phyloP scores from a whole-genome alignment of 1,140 invertebrate species.

The Rhyacophila brunnea region DNA sequence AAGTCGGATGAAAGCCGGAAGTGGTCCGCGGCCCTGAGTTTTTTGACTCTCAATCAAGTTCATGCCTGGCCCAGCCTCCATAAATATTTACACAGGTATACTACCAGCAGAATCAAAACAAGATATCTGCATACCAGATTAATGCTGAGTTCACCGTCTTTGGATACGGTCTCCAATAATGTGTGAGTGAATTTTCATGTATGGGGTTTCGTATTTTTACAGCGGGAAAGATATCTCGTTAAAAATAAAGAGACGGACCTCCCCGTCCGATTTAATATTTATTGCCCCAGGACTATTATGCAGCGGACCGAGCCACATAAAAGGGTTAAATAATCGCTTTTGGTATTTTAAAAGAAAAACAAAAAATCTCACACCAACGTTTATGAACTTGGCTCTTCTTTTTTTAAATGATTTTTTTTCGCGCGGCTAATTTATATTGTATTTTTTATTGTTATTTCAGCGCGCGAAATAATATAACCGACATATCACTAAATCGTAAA shows the following conservation, averaged over 20 bases:
- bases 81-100: slow-evolving; percentile 16
- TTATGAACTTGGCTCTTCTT: neutral
- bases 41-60: no score
- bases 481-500: no score
- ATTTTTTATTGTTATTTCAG: no score
- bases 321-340: slow-evolving; percentile 5
- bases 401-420: neutral
- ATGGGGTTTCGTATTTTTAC: neutral
- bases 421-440: no score
- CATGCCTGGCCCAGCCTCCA: slow-evolving; percentile 10
- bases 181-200: slow-evolving; percentile 20
- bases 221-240: neutral
- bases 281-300: slow-evolving; percentile 8
- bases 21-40: no score
- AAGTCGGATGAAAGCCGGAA: no score
- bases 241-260: slow-evolving; percentile 19
- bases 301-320: neutral
- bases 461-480: no score
- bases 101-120: no score
- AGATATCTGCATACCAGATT: no score
- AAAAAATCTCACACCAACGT: no score
- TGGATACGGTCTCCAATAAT: neutral
- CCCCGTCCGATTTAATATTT: slow-evolving; percentile 17
- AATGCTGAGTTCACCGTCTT: no score
- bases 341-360: no score